phyloP scores from a whole-genome alignment of 1,140 invertebrate genomes.

The Rhagoletis pomonella region DNA sequence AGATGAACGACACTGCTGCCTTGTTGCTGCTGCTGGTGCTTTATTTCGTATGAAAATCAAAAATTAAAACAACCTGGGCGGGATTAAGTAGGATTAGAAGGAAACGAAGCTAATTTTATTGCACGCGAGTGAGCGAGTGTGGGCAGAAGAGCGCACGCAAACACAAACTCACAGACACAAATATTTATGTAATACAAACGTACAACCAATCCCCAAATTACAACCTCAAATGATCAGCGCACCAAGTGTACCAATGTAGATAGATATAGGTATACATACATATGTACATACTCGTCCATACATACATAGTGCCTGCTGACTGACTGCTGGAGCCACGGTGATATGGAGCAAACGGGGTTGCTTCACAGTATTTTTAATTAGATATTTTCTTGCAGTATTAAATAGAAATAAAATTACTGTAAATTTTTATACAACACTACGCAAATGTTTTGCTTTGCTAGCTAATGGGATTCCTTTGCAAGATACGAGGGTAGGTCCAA shows the following conservation, averaged over 20 bases:
- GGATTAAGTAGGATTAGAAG: conserved; percentile 72
- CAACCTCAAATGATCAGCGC: not conserved
- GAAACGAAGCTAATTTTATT: conserved; percentile 52
- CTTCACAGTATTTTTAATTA: conserved; percentile 21
- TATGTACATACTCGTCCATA: too few species aligned
- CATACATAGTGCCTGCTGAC: not conserved
- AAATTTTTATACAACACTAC: not conserved
- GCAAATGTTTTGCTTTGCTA: not conserved
- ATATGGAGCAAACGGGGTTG: not conserved
- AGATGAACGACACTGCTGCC: conserved; percentile 14
- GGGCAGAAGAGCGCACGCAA: not conserved
- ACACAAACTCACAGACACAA: not conserved
- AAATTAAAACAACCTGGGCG: conserved; percentile 55
- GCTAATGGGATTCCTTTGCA: not conserved
- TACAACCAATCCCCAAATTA: not conserved
- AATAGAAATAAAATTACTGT: conserved; percentile 38
- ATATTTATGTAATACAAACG: not conserved
- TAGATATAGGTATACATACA: not conserved
- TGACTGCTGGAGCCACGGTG: not conserved
- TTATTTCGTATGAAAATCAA: conserved; percentile 55
- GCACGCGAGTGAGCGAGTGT: conserved; percentile 5
- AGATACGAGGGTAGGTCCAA: not conserved
- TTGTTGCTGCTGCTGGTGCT: not conserved
- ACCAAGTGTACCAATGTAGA: not conserved
- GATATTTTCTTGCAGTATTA: not conserved